A percentile compares a stretch with the other conserved stretches of the same genome.
These are phyloP conservation scores for Brachyalestes nurse DNA, from an alignment of 2,797 vertebrate genomes.

Conservation along the genomic window DNA sequence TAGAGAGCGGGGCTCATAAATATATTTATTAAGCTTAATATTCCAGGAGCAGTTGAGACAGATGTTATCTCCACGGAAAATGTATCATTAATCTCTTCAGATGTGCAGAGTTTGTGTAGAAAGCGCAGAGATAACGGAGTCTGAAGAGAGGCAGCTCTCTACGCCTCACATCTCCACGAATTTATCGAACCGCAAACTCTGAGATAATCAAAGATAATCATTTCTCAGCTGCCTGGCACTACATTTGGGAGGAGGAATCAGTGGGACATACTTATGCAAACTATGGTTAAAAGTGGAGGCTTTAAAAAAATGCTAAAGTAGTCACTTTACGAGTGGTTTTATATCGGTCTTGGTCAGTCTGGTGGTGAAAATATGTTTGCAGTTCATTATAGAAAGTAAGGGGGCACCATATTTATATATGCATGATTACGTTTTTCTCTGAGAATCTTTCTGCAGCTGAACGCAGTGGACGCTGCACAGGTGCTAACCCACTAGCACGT, in stretches of 20 bases:
- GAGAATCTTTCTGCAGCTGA: constrained; percentile 13
- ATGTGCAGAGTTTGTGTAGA: constrained; percentile 65
- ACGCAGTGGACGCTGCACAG: constrained; percentile 24
- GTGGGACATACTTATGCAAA: constrained; percentile 58
- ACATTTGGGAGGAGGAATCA: constrained; percentile 55
- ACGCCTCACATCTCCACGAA: constrained; percentile 55
- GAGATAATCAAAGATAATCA: constrained; percentile 67
- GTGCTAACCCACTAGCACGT: constrained; percentile 37
- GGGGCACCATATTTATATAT: neutral
- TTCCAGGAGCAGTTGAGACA: constrained; percentile 81
- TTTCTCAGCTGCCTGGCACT: constrained; percentile 58
- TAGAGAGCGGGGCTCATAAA: constrained; percentile 91
- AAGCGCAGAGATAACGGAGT: constrained; percentile 59
- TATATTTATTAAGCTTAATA: constrained; percentile 93
- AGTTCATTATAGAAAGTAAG: neutral
- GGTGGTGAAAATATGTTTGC: neutral
- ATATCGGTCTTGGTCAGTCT: neutral
- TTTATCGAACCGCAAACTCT: constrained; percentile 66
- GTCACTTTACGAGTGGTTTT: neutral
- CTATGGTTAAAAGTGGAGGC: constrained; percentile 33
- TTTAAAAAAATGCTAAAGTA: constrained; percentile 17
- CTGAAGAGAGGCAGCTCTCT: constrained; percentile 40
- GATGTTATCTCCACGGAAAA: constrained; percentile 77
- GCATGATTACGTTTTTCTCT: neutral
- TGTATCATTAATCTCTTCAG: constrained; percentile 74